A percentile compares a stretch with the other conserved stretches of the same genome.
phyloP scores from a whole-genome alignment of 2,113 vertebrate species.

The Euleptes europaea region DNA sequence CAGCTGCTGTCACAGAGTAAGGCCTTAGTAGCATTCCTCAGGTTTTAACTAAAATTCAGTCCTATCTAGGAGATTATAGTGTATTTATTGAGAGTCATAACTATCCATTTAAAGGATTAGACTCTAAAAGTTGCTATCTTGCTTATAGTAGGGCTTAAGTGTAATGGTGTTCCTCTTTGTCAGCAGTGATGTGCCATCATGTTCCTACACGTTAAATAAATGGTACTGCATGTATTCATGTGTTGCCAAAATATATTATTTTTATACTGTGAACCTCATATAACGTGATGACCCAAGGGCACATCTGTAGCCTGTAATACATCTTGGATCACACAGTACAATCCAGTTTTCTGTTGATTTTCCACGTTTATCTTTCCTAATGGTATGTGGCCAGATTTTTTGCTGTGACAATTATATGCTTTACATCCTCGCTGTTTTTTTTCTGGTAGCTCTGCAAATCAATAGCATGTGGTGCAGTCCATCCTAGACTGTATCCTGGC shows the following conservation, averaged over 20 bases:
- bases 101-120: not conserved
- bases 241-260: not conserved
- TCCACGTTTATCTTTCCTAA: not conserved
- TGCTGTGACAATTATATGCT: not conserved
- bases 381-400: conserved; percentile 5
- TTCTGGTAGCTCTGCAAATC: not conserved
- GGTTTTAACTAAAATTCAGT: not conserved
- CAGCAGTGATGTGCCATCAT: fast-evolving
- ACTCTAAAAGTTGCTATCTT: not conserved
- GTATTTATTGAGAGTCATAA: not conserved
- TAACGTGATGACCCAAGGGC: not conserved
- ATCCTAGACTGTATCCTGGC: not conserved
- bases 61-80: not conserved
- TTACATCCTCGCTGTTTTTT: not conserved
- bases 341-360: not conserved
- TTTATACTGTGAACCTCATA: not conserved
- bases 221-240: not conserved
- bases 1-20: not conserved
- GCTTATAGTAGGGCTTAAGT: not conserved
- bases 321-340: not conserved
- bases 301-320: not conserved
- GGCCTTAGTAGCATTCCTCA: not conserved
- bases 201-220: not conserved
- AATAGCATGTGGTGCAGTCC: not conserved
- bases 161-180: not conserved